Evolutionary conservation across 2,888 invertebrate genomes (phyloP), one percentile per base, ranked within the genome.

Genomic region (Xanthia icteritia): DNA sequence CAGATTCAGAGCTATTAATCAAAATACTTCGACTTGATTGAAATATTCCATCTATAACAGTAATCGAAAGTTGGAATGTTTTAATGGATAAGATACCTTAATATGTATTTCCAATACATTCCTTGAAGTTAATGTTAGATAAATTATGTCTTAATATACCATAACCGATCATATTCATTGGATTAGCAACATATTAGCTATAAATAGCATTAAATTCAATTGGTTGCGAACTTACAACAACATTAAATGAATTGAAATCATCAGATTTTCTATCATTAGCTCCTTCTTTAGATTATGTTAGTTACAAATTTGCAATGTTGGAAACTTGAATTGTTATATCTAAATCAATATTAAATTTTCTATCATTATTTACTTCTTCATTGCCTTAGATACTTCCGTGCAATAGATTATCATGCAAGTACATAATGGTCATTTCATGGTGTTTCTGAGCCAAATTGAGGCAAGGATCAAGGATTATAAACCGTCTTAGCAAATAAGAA

Each of bases 1-100:
- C 71, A 72, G 63, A 86, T 83, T 76, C 13, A 76, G 48, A 73
- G 15, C n/a, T 74, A 80, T 67, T 68, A 39, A 86, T 76, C 84
- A 86, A 77, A 77, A 80, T 86, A 66, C 27, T 77, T 71, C 27
- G 11, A 73, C n/a, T 83, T 66, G 73, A 86, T 76, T 76, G 79
- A 83, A 86, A 86, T 86, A 86, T 86, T 76, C 76, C 23, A 74
- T 79, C 79, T 83, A 74, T 76, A 84, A 68, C 48, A 48, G 86
- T 31, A 42, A 72, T 76, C 1, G 39, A 73, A 73, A n/a, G 42
- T 15, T 68, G 23, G 67, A 75, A 86, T 86, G 68, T 31, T 73
- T 83, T 54, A 76, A 77, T 77, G 56, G 63, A 42, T 73, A 66
- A 64, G 39, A 54, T 70, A 64, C 31, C 58, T 65, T 63, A 58